Evolutionary conservation across 2,888 invertebrate species (phyloP).

Genomic region (Entomobrya multifasciata): DNA sequence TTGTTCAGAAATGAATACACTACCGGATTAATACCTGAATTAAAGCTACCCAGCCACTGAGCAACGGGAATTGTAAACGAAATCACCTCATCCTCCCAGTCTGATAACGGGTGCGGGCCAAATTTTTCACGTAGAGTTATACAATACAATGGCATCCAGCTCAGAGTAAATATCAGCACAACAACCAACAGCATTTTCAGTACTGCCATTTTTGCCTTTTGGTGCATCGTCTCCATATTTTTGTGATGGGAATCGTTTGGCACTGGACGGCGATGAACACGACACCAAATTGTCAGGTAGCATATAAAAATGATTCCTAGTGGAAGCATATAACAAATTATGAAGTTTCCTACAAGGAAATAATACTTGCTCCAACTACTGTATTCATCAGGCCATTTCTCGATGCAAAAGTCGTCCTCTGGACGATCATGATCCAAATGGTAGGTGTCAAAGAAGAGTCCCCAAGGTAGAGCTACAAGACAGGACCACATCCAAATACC

Average conservation of each 20-base stretch:
- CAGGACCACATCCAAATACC: slow-evolving; percentile 94
- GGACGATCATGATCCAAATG: slow-evolving; percentile 88
- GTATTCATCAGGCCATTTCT: slow-evolving; percentile 90
- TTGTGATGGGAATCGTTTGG: slow-evolving; percentile 88
- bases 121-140: slow-evolving; percentile 81
- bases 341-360: slow-evolving; percentile 93
- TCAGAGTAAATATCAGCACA: slow-evolving; percentile 83
- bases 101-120: slow-evolving; percentile 80
- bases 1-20: slow-evolving; percentile 80
- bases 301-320: slow-evolving; percentile 94
- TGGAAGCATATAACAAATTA: slow-evolving; percentile 94
- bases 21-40: slow-evolving; percentile 84
- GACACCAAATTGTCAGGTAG: slow-evolving; percentile 95
- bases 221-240: slow-evolving; percentile 80
- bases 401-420: slow-evolving; percentile 88
- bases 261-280: slow-evolving; percentile 92
- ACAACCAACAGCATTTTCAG: slow-evolving; percentile 84
- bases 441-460: slow-evolving; percentile 92
- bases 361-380: slow-evolving; percentile 83
- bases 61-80: slow-evolving; percentile 82
- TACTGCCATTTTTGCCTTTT: slow-evolving; percentile 81
- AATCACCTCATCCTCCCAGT: slow-evolving; percentile 80
- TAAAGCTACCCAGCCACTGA: slow-evolving; percentile 83
- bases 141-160: slow-evolving; percentile 84
- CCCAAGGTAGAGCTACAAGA: slow-evolving; percentile 93